Conservation (phyloP, 1,140 invertebrate species). For the Drosophila truncata region DNA sequence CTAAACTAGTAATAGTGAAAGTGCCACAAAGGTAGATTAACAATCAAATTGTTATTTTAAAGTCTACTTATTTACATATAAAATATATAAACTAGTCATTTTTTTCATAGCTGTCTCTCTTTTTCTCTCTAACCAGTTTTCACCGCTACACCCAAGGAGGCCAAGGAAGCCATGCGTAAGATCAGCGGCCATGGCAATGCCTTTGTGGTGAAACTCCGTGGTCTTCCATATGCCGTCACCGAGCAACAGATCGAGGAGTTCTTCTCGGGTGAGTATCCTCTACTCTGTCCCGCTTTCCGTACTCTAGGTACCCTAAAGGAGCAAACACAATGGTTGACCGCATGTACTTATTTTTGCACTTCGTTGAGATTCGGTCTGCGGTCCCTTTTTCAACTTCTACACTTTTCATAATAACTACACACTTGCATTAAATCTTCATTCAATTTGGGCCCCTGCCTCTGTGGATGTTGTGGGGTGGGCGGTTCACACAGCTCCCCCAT, state of each 20-base stretch:
- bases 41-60: neutral
- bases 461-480: slow-evolving; percentile 19
- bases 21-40: neutral
- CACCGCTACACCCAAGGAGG: slow-evolving; percentile 77
- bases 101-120: too few relatives aligned
- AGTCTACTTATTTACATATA: too few relatives aligned
- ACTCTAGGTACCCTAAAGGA: slow-evolving; percentile 21
- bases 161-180: slow-evolving; percentile 81
- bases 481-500: slow-evolving; percentile 15
- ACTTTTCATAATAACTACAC: slow-evolving; percentile 48
- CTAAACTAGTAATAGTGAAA: neutral
- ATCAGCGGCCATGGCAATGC: slow-evolving; percentile 71
- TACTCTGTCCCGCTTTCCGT: neutral
- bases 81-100: neutral
- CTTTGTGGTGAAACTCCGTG: slow-evolving; percentile 81
- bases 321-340: slow-evolving; percentile 46
- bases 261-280: slow-evolving; percentile 76
- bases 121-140: slow-evolving; percentile 64
- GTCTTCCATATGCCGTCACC: slow-evolving; percentile 78
- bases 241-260: slow-evolving; percentile 84
- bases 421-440: slow-evolving; percentile 26
- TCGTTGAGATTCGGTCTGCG: slow-evolving; percentile 37
- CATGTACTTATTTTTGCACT: slow-evolving; percentile 43
- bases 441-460: slow-evolving; percentile 28
- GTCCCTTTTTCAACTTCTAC: slow-evolving; percentile 38